Evolutionary conservation across 2,797 vertebrate genomes (phyloP).

Genomic region (Sorex maritimensis): DNA sequence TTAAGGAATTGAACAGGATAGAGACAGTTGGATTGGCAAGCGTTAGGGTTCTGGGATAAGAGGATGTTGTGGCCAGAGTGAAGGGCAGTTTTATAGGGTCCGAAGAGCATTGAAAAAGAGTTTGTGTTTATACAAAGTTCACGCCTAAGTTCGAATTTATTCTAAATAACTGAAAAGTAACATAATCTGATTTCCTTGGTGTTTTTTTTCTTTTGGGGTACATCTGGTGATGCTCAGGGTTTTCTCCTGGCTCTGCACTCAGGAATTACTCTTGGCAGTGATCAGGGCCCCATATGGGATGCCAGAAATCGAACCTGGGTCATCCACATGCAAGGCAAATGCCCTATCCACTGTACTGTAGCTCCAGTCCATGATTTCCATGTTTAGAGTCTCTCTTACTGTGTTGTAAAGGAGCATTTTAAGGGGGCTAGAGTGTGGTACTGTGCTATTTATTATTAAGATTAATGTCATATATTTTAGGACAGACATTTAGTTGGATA

Average conservation of each 20-base stretch:
- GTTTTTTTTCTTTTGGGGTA: no score
- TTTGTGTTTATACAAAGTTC: neutral
- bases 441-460: neutral
- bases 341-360: no score
- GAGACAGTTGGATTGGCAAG: neutral
- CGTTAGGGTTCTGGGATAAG: neutral
- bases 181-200: neutral
- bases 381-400: no score
- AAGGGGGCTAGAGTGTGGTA: neutral
- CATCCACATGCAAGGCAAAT: no score
- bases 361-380: neutral
- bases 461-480: neutral
- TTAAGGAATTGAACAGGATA: no score
- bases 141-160: neutral
- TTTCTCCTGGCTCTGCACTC: no score
- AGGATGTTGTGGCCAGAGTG: constrained; percentile 1
- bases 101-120: neutral
- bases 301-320: no score
- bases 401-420: neutral
- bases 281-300: no score
- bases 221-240: no score
- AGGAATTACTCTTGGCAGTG: no score
- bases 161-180: neutral
- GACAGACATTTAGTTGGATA: neutral
- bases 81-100: neutral